Evolutionary conservation across 2,113 vertebrate genomes (phyloP).

Genomic region (Percopsis transmontana): DNA sequence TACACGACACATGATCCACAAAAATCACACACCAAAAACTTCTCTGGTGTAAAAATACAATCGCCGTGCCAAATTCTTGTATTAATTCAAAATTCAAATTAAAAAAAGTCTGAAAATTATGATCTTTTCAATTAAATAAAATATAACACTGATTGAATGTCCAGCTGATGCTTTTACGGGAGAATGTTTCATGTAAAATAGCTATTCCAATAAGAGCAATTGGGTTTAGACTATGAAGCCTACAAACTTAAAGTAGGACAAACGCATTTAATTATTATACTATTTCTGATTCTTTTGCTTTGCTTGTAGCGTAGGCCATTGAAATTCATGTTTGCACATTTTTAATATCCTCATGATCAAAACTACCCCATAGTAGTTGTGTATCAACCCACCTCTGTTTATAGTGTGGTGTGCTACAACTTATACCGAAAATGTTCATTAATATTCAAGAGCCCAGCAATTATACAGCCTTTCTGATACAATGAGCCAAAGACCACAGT

Average conservation of each 20-base stretch:
- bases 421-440: slow-evolving; percentile 8
- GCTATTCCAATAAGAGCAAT: too few relatives aligned
- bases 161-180: too few relatives aligned
- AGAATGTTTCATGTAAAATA: too few relatives aligned
- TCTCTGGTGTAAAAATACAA: slow-evolving; percentile 21
- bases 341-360: slow-evolving; percentile 2
- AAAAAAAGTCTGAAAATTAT: too few relatives aligned
- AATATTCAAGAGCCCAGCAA: background rate
- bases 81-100: slow-evolving; percentile 12
- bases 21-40: background rate
- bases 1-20: slow-evolving; percentile 32
- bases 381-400: slow-evolving; percentile 8
- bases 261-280: background rate
- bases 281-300: background rate
- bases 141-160: too few relatives aligned
- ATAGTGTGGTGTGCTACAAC: slow-evolving; percentile 30
- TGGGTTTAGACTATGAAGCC: too few relatives aligned
- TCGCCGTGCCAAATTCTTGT: slow-evolving; percentile 9
- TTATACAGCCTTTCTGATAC: slow-evolving; percentile 21
- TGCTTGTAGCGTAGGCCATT: background rate
- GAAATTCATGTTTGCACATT: background rate
- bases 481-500: slow-evolving; percentile 48
- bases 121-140: too few relatives aligned
- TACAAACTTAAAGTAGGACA: too few relatives aligned
- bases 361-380: slow-evolving; percentile 8